Conservation (phyloP, 2,113 vertebrate genomes). For the Colistium nudipinnis region DNA sequence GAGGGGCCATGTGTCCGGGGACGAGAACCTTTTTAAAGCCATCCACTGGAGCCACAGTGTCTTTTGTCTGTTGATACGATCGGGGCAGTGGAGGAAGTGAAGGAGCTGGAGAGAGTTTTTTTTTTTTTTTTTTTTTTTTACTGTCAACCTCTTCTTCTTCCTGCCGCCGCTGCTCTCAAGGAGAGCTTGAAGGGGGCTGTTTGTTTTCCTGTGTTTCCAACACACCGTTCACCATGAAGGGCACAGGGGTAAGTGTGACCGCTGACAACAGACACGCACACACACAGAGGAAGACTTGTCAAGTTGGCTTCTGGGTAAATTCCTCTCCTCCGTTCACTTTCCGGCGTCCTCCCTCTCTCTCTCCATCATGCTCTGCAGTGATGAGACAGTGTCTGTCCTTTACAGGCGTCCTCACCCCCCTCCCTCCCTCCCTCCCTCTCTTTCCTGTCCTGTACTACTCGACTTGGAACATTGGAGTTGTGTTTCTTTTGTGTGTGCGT, state of each 20-base stretch:
- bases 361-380: constrained; percentile 59
- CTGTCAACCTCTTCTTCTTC: constrained; percentile 77
- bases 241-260: constrained; percentile 81
- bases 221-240: constrained; percentile 77
- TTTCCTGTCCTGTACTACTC: constrained; percentile 66
- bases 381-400: constrained; percentile 64
- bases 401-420: constrained; percentile 45
- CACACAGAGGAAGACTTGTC: constrained; percentile 8
- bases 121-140: too few relatives aligned
- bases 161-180: constrained; percentile 63
- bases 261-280: constrained; percentile 31
- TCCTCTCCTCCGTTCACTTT: constrained; percentile 32
- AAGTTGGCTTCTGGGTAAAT: constrained; percentile 31
- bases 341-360: constrained; percentile 30
- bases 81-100: constrained; percentile 72
- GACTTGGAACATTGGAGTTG: constrained; percentile 60
- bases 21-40: constrained; percentile 76
- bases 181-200: constrained; percentile 69
- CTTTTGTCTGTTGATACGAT: constrained; percentile 84
- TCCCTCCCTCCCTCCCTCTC: constrained; percentile 55
- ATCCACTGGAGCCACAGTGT: constrained; percentile 75
- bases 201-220: constrained; percentile 52
- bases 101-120: constrained; percentile 66
- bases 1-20: constrained; percentile 71
- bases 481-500: constrained; percentile 28